Percentiles rank a stretch among this genome's conserved stretches.
Evolutionary conservation across 2,113 vertebrate species (phyloP).

Genomic region (Falcunculus frontatus): DNA sequence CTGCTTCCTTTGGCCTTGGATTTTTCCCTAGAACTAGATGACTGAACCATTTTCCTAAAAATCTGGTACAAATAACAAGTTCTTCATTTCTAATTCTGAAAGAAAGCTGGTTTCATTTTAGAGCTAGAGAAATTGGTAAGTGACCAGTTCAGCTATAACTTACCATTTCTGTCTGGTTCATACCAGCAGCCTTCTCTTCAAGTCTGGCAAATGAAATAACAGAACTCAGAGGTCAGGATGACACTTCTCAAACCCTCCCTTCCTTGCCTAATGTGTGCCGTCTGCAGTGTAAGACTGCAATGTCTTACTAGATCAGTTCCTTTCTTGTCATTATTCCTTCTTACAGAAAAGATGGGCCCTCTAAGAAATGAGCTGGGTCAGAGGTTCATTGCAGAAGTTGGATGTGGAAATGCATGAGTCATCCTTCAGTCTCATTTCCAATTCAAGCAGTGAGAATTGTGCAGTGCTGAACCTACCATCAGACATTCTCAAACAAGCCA

Average conservation of each 20-base stretch:
- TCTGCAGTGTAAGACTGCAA: not conserved
- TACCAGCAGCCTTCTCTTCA: not conserved
- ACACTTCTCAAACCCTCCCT: not conserved
- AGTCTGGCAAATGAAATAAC: not conserved
- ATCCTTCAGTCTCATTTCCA: not conserved
- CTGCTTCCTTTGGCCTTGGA: not conserved
- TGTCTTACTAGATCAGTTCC: not conserved
- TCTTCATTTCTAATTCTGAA: fast-evolving
- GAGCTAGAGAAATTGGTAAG: not conserved
- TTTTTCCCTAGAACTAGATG: not conserved
- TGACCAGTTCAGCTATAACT: not conserved
- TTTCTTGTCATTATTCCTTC: not conserved
- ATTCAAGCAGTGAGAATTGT: not conserved
- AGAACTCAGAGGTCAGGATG: not conserved
- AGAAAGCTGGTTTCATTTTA: not conserved
- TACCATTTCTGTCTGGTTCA: not conserved
- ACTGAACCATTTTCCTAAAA: not conserved
- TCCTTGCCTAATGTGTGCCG: not conserved
- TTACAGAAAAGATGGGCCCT: not conserved
- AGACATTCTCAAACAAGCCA: not conserved
- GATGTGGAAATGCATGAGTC: not conserved
- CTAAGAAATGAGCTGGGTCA: not conserved
- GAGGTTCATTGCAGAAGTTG: not conserved
- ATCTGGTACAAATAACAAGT: not conserved
- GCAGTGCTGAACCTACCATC: not conserved